Conservation (phyloP, 2,113 vertebrate genomes). For the Colius striatus region DNA sequence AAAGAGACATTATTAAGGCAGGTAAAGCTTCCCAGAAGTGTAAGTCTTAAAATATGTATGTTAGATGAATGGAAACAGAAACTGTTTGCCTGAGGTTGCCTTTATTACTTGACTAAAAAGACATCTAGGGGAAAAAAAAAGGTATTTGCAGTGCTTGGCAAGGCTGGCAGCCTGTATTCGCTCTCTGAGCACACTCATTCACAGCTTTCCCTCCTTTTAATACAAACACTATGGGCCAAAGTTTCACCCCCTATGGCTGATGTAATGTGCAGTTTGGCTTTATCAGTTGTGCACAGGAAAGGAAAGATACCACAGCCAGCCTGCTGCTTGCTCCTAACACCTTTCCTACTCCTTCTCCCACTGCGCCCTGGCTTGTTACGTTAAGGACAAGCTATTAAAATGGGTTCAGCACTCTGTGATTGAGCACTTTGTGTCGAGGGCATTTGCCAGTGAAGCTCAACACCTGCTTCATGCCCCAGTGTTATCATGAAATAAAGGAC, state of each 20-base stretch:
- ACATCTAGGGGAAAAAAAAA: neutral
- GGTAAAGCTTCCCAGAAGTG: neutral
- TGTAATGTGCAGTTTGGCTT: neutral
- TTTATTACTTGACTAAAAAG: neutral
- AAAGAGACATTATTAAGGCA: slow-evolving; percentile 7
- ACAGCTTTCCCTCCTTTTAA: neutral
- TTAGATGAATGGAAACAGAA: slow-evolving; percentile 7
- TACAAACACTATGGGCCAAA: neutral
- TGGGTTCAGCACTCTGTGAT: neutral
- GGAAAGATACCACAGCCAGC: neutral
- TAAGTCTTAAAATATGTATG: neutral
- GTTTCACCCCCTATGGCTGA: neutral
- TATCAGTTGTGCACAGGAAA: neutral
- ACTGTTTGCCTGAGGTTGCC: neutral
- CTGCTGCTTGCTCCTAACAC: neutral
- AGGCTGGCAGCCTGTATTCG: neutral
- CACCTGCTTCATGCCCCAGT: neutral
- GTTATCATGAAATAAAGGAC: neutral
- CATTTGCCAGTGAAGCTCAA: neutral
- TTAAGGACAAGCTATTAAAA: neutral
- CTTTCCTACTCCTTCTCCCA: neutral
- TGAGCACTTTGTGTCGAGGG: neutral
- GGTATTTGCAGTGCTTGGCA: neutral
- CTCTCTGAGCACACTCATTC: neutral
- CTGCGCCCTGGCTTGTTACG: fast-evolving